These are phyloP conservation scores for Holotrichia oblita DNA, from an alignment of 1,140 invertebrate genomes.

Conservation along the genomic window DNA sequence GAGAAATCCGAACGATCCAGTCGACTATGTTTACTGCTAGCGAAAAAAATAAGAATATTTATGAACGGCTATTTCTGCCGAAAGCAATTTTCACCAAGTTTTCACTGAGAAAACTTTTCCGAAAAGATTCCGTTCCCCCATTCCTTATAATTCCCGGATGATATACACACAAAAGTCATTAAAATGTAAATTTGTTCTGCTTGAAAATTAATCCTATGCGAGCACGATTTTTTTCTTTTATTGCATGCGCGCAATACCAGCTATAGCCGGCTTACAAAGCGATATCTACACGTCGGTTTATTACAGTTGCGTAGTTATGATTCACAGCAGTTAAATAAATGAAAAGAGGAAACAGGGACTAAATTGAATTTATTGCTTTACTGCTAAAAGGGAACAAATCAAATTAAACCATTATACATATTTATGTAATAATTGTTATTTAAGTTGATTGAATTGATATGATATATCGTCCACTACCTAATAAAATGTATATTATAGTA, in stretches of 20 bases:
- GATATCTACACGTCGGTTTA: neutral
- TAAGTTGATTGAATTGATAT: too few species aligned
- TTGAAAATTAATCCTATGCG: conserved; percentile 8
- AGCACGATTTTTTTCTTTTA: conserved; percentile 5
- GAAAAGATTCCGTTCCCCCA: conserved; percentile 1
- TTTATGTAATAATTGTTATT: too few species aligned
- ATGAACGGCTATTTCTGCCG: conserved; percentile 10
- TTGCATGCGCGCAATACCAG: neutral
- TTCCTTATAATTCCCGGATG: neutral
- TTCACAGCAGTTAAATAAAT: neutral
- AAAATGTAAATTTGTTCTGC: conserved; percentile 13
- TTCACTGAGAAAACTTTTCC: neutral
- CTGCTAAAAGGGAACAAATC: neutral
- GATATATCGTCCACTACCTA: too few species aligned
- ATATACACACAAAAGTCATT: conserved; percentile 21
- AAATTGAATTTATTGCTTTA: neutral
- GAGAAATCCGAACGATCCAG: neutral
- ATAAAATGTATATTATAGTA: too few species aligned
- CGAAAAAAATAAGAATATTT: conserved; percentile 10
- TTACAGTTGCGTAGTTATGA: neutral
- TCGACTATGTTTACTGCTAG: neutral
- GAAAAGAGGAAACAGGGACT: neutral
- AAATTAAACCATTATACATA: neutral
- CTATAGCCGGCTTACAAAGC: neutral
- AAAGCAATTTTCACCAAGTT: conserved; percentile 17